These are phyloP conservation scores for Athripsodes cinereus DNA, from an alignment of 2,888 invertebrate genomes.

Conservation along the genomic window DNA sequence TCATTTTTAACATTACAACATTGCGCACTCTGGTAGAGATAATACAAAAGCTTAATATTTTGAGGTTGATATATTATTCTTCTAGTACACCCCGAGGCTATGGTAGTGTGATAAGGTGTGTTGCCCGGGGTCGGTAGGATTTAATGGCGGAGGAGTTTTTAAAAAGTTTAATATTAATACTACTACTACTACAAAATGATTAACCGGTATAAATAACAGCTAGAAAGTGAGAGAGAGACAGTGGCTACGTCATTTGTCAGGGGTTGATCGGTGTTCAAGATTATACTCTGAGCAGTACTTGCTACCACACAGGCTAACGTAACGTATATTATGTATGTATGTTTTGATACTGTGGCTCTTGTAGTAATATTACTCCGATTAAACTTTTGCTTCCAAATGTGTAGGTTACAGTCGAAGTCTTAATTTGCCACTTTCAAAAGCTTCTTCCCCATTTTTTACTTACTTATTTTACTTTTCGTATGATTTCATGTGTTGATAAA, in stretches of 20 bases:
- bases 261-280: not conserved
- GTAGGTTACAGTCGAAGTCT: too few species aligned
- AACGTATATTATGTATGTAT: too few species aligned
- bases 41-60: constrained; percentile 5
- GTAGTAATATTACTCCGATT: too few species aligned
- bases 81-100: constrained; percentile 16
- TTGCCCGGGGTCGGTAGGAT: constrained; percentile 21
- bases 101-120: constrained; percentile 8
- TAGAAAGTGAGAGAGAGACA: constrained; percentile 1
- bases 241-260: constrained; percentile 16
- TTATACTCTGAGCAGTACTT: not conserved
- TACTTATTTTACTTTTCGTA: too few species aligned
- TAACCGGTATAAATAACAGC: constrained; percentile 27
- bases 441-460: too few species aligned
- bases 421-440: too few species aligned
- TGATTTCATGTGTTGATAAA: too few species aligned
- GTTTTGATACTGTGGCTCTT: too few species aligned
- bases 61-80: constrained; percentile 27
- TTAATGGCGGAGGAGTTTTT: constrained; percentile 20
- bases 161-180: constrained; percentile 28
- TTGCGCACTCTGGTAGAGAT: not conserved
- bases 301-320: too few species aligned
- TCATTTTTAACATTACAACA: not conserved
- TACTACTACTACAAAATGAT: constrained; percentile 25
- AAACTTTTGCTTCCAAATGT: too few species aligned